Percentiles rank a stretch among this genome's conserved stretches.
Conservation (phyloP, 1,140 invertebrate genomes). For the Drosophila bocki region DNA sequence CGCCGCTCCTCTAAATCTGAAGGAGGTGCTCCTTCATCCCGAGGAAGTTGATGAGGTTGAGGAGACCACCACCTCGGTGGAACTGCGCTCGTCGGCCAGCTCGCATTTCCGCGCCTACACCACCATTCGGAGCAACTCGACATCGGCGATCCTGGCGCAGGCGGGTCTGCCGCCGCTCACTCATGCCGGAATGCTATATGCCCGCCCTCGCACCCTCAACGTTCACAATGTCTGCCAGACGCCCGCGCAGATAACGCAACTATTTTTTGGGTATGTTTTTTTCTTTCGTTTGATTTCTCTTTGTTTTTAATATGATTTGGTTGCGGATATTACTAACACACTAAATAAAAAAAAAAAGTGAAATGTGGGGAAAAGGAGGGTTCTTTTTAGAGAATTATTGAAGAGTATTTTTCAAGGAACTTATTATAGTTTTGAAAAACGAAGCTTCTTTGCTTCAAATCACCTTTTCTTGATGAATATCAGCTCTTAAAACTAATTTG, state of each 20-base stretch:
- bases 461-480: no score
- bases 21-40: not conserved
- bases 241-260: conserved; percentile 78
- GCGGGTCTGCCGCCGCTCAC: conserved; percentile 47
- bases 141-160: conserved; percentile 70
- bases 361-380: not conserved
- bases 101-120: conserved; percentile 54
- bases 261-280: conserved; percentile 83
- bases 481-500: no score
- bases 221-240: conserved; percentile 80
- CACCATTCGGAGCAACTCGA: conserved; percentile 74
- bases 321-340: conserved; percentile 23
- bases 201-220: conserved; percentile 78
- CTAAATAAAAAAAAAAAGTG: not conserved
- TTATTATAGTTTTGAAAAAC: no score
- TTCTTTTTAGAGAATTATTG: not conserved
- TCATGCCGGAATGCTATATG: conserved; percentile 51
- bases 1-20: not conserved
- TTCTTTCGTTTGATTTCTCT: conserved; percentile 28
- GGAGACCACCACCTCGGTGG: conserved; percentile 67
- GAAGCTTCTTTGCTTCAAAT: no score
- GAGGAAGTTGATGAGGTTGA: conserved; percentile 19
- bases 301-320: conserved; percentile 9
- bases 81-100: conserved; percentile 52
- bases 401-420: no score